phyloP scores from a whole-genome alignment of 2,888 invertebrate genomes.

The Drosophila quinaria region DNA sequence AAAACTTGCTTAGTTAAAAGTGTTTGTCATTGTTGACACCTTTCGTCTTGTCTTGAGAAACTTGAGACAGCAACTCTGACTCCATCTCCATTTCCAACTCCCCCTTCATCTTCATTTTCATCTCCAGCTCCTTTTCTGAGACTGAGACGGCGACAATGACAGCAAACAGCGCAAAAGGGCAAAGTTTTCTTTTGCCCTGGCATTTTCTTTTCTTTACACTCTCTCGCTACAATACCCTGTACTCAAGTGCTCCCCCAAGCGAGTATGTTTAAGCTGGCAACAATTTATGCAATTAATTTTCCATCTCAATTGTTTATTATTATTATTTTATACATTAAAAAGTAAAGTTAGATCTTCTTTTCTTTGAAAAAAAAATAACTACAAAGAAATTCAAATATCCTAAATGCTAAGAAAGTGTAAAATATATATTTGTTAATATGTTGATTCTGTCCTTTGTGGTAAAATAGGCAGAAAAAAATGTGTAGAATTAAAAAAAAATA shows the following conservation, averaged over 20 bases:
- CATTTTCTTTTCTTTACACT: conserved; percentile 40
- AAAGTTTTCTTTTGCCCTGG: conserved; percentile 64
- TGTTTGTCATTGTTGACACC: conserved; percentile 81
- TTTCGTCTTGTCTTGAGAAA: conserved; percentile 70
- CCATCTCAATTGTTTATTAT: neutral
- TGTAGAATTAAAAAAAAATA: no score
- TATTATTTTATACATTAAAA: no score
- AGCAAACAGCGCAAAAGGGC: conserved; percentile 58
- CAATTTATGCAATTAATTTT: neutral
- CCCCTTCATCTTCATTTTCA: neutral
- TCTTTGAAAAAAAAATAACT: no score
- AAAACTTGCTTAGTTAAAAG: conserved; percentile 79
- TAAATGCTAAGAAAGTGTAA: no score
- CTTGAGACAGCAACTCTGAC: conserved; percentile 48
- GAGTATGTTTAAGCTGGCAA: neutral
- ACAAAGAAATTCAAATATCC: no score
- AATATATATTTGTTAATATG: no score
- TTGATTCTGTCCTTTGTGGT: no score
- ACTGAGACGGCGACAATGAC: conserved; percentile 53
- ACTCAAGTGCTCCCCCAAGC: neutral
- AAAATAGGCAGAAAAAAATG: no score
- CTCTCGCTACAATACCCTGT: conserved; percentile 29
- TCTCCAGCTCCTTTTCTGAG: neutral
- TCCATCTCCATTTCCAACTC: neutral
- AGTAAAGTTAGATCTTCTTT: no score